Evolutionary conservation across 2,113 vertebrate genomes (phyloP), one percentile per base, ranked within the genome.

Genomic region (Esox niger): DNA sequence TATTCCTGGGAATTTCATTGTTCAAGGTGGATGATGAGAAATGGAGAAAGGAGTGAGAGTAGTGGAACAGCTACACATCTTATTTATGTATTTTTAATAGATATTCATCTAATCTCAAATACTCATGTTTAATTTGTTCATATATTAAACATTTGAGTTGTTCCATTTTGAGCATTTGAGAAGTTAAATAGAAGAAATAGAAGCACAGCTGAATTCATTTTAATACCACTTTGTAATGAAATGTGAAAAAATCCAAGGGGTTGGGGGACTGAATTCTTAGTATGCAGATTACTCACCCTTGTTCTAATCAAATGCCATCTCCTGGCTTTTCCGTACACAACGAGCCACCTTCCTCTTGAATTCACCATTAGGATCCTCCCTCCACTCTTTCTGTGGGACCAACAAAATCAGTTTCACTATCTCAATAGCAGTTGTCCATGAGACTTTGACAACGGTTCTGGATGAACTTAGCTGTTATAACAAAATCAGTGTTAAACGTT

Each of bases 261-360:
- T n/a, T n/a, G n/a, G n/a, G n/a, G n/a, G n/a, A n/a, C n/a, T 6
- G 3, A 21, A 49, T 21, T 20, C 17, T 21, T n/a, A 20, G 47
- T 57, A 32, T 31, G 57, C 3, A 15, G 47, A 15, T 59, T 59
- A 59, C 57, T 30, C n/a, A 66, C 2, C 30, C 38, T 43, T 17
- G 2, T 6, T 13, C 75, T 86, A 93, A 74, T 93, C 91, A 68
- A 89, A 93, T 32, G 89, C 91, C 88, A 90, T 92, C 61, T 93
- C 92, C 76, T 93, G 91, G 82, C 92, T 93, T 77, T 87, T 91
- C 64, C 91, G 79, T 64, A 93, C 92, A 76, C 91, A 93, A 47
- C 88, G 87, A 1, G 91, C 90, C 59, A 93, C 91, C 76, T 93
- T 93, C 62, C 87, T 91, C 82, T 90, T 93, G 79, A 93, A 93